phyloP scores from a whole-genome alignment of 2,113 vertebrate genomes.

The Lycocorax pyrrhopterus region DNA sequence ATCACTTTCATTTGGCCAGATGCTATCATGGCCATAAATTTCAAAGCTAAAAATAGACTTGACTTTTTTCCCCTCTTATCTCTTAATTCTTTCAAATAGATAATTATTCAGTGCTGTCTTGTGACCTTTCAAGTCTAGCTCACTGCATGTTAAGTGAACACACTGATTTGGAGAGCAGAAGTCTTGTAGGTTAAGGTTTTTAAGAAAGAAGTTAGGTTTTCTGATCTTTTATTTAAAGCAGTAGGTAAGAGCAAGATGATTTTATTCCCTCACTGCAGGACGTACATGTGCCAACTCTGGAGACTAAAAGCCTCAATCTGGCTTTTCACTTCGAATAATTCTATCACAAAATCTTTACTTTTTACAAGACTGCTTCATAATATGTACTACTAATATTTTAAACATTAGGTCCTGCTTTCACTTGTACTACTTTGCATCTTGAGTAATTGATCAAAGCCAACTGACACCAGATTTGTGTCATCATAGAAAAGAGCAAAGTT shows the following conservation, averaged over 20 bases:
- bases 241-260: background rate
- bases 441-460: background rate
- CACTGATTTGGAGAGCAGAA: background rate
- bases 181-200: background rate
- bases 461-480: background rate
- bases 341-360: background rate
- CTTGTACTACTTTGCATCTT: background rate
- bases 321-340: background rate
- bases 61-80: background rate
- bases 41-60: slow-evolving; percentile 35
- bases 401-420: background rate
- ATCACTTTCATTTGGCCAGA: background rate
- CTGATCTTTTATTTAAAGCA: background rate
- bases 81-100: slow-evolving; percentile 22
- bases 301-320: background rate
- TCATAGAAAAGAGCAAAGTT: background rate
- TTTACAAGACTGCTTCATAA: background rate
- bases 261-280: background rate
- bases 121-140: slow-evolving; percentile 20
- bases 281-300: fast-evolving
- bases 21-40: background rate
- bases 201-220: background rate
- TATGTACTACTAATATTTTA: background rate
- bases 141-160: background rate
- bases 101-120: background rate